Base-by-base conservation (phyloP, 2,888 invertebrate species). In the Cecidostiba fungosa region DNA sequence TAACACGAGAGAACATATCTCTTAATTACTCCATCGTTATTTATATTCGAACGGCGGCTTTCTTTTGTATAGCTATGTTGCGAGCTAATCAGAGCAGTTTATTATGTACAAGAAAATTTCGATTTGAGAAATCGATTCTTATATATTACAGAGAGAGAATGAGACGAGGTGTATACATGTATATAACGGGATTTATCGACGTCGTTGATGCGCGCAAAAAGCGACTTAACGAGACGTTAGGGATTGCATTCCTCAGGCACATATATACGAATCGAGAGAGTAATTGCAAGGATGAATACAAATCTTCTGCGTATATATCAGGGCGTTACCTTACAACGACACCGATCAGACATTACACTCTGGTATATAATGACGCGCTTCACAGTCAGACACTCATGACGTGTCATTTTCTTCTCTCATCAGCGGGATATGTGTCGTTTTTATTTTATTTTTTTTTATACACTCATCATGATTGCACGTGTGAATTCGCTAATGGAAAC, bases 21-120 rank as follows among this genome's bases (percentile, higher is more conserved):
- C 66, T 77, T 83, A 83, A 83, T 83, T 83, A n/a, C 83, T 83
- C 72, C 26, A 77, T 72, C 77, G 43, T 10, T n/a, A n/a, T n/a
- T n/a, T n/a, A n/a, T n/a, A n/a, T n/a, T n/a, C n/a, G n/a, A n/a
- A 6, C n/a, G 32, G 36, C 26, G 69, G 32, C 59, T 77, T 83
- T 83, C 77, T 62, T 77, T 72, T 83, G 19, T 29, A 12, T 26
- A n/a, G 0, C n/a, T 23, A 4, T 16, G n/a, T 47, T 6, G 3
- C 29, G 29, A 16, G 77, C 26, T 83, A 83, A 77, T 70, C 43
- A 77, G 77, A 77, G 77, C 82, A 83, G 77, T 77, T 82, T 76
- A 62, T 12, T 32, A 14, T 47, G 29, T 69, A 32, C 10, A 43
- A 43, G 43, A 43, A 50, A n/a, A 59, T 59, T 59, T 59, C 23